A percentile compares a stretch with the other conserved stretches of the same genome.
Conservation (phyloP, 1,140 invertebrate genomes). For the fruit fly (Drosophila melanogaster) region Release_6_plus_ISO1_MT NT_033779.5:10977001-10977500, state of each 20-base stretch:
- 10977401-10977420: conserved; percentile 58
- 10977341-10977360: conserved; percentile 27
- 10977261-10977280: conserved; percentile 13
- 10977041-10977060: conserved; percentile 12
- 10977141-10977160: conserved; percentile 14
- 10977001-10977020: conserved; percentile 6
- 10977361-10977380: conserved; percentile 8
- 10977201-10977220: conserved; percentile 13
- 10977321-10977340: conserved; percentile 21
- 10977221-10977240: conserved; percentile 30
- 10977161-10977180: conserved; percentile 18
- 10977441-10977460: conserved; percentile 65
- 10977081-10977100: conserved; percentile 22
- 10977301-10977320: conserved; percentile 12
- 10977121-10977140: conserved; percentile 30
- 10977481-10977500: conserved; percentile 21
- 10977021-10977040: conserved; percentile 36
- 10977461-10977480: conserved; percentile 14
- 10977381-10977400: conserved; percentile 37
- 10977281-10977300: conserved; percentile 32
- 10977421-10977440: conserved; percentile 55
- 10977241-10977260: conserved; percentile 36
- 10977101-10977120: conserved; percentile 24
- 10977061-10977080: conserved; percentile 50
- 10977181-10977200: conserved; percentile 3